A percentile compares a stretch with the other conserved stretches of the same genome.
Conservation (phyloP, 2,113 vertebrate species). For the Hypanus sabinus region DNA sequence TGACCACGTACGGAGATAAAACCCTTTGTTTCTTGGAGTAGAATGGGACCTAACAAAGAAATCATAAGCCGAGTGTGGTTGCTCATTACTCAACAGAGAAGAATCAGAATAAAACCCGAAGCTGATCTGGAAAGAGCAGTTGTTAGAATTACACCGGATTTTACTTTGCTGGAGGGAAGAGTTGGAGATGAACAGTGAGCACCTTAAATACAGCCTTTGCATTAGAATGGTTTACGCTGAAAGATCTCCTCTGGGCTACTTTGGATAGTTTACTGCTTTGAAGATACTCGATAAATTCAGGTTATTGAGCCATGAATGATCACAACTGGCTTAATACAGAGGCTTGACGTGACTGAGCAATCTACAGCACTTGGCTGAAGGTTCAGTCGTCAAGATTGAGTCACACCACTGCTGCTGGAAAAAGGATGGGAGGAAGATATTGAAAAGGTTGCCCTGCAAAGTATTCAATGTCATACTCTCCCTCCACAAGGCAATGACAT, state of each 20-base stretch:
- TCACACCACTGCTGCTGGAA: too few species aligned
- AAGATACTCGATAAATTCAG: neutral
- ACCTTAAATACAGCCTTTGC: neutral
- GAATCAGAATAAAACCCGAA: neutral
- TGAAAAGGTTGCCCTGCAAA: too few species aligned
- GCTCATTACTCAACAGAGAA: neutral
- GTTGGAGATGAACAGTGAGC: neutral
- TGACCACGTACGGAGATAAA: neutral
- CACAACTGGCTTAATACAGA: neutral
- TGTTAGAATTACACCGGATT: too few species aligned
- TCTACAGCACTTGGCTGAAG: too few species aligned
- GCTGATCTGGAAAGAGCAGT: too few species aligned
- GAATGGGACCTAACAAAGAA: neutral
- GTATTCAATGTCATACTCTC: too few species aligned
- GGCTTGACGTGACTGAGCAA: too few species aligned
- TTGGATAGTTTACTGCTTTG: neutral
- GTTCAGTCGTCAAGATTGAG: too few species aligned
- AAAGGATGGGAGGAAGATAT: too few species aligned
- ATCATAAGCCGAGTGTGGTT: neutral
- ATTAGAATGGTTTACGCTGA: neutral
- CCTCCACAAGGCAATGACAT: too few species aligned
- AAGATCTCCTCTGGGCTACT: neutral
- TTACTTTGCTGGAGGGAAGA: too few species aligned
- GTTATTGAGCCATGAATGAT: neutral
- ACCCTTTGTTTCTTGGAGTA: neutral